A percentile compares a stretch with the other conserved stretches of the same genome.
These are phyloP conservation scores for Coregonus sp. DNA, from an alignment of 2,797 vertebrate species.

Conservation along the genomic window DNA sequence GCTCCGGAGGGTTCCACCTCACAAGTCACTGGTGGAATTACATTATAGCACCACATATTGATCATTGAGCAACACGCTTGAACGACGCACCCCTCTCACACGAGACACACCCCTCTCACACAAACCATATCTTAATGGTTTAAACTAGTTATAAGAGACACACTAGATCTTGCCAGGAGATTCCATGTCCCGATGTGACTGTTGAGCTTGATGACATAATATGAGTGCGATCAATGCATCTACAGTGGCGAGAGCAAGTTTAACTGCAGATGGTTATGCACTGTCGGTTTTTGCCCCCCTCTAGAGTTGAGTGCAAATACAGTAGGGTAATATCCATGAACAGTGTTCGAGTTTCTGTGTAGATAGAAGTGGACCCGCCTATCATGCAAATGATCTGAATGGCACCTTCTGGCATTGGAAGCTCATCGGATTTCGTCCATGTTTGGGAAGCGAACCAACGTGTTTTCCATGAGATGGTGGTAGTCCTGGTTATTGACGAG, in stretches of 20 bases:
- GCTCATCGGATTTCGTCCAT: no score
- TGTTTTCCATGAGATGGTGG: background rate
- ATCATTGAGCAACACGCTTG: background rate
- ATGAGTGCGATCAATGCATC: background rate
- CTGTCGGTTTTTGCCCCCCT: no score
- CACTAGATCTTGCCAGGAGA: background rate
- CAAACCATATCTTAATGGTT: background rate
- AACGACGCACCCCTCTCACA: background rate
- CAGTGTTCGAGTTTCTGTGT: no score
- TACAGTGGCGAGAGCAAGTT: background rate
- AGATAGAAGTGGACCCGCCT: no score
- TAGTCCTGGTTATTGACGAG: conserved; percentile 24
- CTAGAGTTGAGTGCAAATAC: no score
- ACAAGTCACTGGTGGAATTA: conserved; percentile 35
- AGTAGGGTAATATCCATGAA: no score
- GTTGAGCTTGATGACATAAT: background rate
- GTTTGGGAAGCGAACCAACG: background rate
- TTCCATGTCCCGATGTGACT: background rate
- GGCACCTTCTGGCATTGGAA: no score
- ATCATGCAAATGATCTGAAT: no score
- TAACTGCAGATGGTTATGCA: no score
- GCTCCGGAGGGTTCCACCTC: no score
- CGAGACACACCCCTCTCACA: background rate
- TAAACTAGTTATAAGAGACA: background rate
- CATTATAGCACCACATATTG: conserved; percentile 1